Conservation (phyloP, 2,888 invertebrate genomes). For the Lasioglossum vierecki region DNA sequence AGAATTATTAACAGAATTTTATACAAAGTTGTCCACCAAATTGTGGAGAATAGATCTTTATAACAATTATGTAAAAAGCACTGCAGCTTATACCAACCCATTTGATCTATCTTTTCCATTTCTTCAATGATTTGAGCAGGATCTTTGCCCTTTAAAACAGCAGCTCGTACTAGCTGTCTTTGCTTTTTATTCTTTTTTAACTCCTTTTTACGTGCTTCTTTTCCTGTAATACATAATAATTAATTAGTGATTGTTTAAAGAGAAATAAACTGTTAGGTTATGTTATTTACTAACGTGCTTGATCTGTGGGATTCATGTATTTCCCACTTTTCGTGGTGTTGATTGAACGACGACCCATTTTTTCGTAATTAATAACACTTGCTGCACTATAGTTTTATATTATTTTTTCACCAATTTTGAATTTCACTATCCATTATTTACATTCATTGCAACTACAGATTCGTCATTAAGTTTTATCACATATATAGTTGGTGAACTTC, state of each 20-base stretch:
- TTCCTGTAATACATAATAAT: slow-evolving; percentile 87
- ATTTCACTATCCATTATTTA: slow-evolving; percentile 55
- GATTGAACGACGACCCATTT: slow-evolving; percentile 97
- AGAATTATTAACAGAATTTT: neutral
- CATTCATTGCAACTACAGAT: slow-evolving; percentile 24
- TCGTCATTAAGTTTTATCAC: neutral
- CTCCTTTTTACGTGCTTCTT: slow-evolving; percentile 98
- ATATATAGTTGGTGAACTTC: neutral
- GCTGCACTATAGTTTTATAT: slow-evolving; percentile 20
- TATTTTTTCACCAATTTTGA: slow-evolving; percentile 29
- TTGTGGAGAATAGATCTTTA: neutral
- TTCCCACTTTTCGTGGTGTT: slow-evolving; percentile 99
- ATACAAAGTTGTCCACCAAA: neutral
- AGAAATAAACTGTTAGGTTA: slow-evolving; percentile 57
- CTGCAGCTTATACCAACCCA: slow-evolving; percentile 88
- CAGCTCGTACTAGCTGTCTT: slow-evolving; percentile 97
- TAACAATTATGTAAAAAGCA: neutral
- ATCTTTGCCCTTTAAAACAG: slow-evolving; percentile 99
- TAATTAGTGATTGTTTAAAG: slow-evolving; percentile 28
- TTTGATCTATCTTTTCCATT: slow-evolving; percentile 98
- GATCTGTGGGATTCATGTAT: slow-evolving; percentile 99
- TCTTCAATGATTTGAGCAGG: slow-evolving; percentile 97
- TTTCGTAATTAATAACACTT: slow-evolving; percentile 73
- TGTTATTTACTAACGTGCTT: slow-evolving; percentile 93
- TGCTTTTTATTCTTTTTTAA: slow-evolving; percentile 99